These are phyloP conservation scores for Acanthosepion esculentum DNA, from an alignment of 2,888 invertebrate genomes.

Conservation along the genomic window DNA sequence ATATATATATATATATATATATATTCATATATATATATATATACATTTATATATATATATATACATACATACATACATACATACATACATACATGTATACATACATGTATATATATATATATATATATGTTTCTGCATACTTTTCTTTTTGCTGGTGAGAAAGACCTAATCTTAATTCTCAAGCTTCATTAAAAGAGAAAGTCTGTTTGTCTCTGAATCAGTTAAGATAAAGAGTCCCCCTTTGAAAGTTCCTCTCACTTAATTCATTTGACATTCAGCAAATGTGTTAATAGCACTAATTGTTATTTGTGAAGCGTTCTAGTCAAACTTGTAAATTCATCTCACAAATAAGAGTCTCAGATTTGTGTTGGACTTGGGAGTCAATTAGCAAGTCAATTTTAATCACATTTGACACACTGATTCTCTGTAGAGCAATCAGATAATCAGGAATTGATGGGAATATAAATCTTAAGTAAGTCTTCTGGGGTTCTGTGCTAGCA, in stretches of 20 bases:
- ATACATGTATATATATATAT: background rate
- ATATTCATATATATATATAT: no score
- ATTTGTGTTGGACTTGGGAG: background rate
- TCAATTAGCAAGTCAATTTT: slow-evolving; percentile 22
- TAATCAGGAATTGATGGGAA: background rate
- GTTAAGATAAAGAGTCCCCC: background rate
- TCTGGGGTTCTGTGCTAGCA: background rate
- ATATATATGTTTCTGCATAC: background rate
- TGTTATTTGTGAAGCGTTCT: background rate
- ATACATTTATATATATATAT: no score
- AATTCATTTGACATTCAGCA: slow-evolving; percentile 33
- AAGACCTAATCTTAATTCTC: background rate
- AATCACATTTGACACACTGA: background rate
- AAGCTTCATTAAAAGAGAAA: background rate
- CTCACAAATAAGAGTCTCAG: background rate
- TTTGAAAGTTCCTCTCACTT: background rate
- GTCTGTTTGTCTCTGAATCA: background rate
- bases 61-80: no score
- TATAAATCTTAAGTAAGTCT: background rate
- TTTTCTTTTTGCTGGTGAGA: background rate
- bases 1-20: no score
- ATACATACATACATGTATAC: no score
- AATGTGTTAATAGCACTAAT: slow-evolving; percentile 20
- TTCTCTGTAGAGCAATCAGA: background rate
- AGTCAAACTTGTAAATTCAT: slow-evolving; percentile 21